Base-by-base conservation (phyloP, 2,113 vertebrate species). In the Macroglossus sobrinus region DNA sequence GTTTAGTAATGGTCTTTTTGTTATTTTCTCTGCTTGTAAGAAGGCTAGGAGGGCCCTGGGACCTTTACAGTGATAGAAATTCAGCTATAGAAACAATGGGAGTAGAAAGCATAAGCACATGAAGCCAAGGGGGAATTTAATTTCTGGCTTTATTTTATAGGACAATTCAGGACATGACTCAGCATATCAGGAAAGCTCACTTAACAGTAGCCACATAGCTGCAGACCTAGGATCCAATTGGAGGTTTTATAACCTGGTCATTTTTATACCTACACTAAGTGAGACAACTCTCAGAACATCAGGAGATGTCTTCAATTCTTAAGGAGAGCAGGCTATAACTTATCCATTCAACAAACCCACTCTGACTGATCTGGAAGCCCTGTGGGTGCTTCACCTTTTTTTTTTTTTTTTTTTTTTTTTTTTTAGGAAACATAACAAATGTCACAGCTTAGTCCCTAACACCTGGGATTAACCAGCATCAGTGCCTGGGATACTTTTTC, bases 61-160 rank as follows among this genome's bases (percentile, higher is more conserved):
- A 68, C 90, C 86, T 97, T 94, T 74, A 76, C 45, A 28, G 3
- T 28, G 22, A 9, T 80, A 91, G 76, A 35, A 61, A 74, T 72
- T 61, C 22, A 81, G 69, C 30, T 43, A 22, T 21, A 33, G 57
- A 89, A 80, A 72, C 78, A 74, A 22, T 74, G n/a, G 33, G 4
- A 69, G 0, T 57, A 50, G 63, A 93, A 91, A 81, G 10, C 68
- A 28, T 28, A 18, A 35, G 43, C 47, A 55, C 4, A 1, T 47
- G 50, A 16, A 84, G 38, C 82, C 35, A 78, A 71, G 81, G 94
- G 30, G 79, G 86, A 75, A 86, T 94, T 93, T 47, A 74, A 74
- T 86, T 95, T 86, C 50, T 69, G 66, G 40, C 68, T 92, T 69
- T 61, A 24, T 63, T 86, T 76, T 95, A 21, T 40, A 59, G 40